Evolutionary conservation across 2,888 invertebrate genomes (phyloP), one percentile per base, ranked within the genome.

Genomic region (Chloromyia formosa): DNA sequence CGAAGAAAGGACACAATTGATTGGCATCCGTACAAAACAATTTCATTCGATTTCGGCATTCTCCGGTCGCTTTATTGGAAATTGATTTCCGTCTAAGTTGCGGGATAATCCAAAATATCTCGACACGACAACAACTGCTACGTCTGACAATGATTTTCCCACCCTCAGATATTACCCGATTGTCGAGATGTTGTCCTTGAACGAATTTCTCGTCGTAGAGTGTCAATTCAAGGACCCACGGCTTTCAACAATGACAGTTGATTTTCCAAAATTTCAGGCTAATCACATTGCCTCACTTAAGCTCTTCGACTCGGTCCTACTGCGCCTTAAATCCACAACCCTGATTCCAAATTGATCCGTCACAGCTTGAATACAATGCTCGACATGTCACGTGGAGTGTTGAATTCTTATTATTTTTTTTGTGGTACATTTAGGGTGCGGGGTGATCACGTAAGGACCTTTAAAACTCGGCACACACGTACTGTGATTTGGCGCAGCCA

Each of bases 351-450:
- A 49, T 49, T 49, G 14, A 49, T 49, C 49, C 16, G 16, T 49
- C 49, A 49, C 49, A 49, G 49, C 49, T 49, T 49, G 49, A 49
- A n/a, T n/a, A 49, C 49, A 49, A 49, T n/a, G 16, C 49, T n/a
- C 49, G 49, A 7, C 27, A 35, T 35, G 27, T 35, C 27, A 35
- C 27, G 27, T 49, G 16, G 49, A 49, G 49, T n/a, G 16, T 49
- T 49, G 16, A 12, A 49, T 49, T 49, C 10, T 49, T n/a, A n/a
- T 3, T 7, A 5, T 49, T 49, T 49, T 49, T 3, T 49, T n/a
- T 3, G 5, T 49, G 2, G 5, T 16, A 53, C n/a, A 4, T 53
- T 16, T 18, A 3, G 20, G 18, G 20, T 14, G 56, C 56, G 22
- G 18, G 56, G n/a, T 10, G 22, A n/a, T 56, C 3, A 9, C 18